phyloP scores from a whole-genome alignment of 2,797 vertebrate genomes.

The Sebastes vulpes region DNA sequence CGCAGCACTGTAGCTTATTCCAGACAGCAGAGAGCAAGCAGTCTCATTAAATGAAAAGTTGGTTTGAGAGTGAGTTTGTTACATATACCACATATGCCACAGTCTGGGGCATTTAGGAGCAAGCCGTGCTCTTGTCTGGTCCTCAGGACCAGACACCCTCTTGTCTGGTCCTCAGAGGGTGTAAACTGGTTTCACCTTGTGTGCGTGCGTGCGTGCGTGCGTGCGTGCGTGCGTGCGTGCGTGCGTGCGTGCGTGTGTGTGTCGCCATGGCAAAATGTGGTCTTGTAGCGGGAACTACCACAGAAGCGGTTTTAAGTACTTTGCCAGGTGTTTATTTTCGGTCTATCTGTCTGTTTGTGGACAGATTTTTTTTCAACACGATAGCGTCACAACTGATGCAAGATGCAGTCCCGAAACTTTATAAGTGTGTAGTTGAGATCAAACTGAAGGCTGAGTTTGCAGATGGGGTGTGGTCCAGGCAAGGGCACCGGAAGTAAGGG shows the following conservation, averaged over 20 bases:
- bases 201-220: background rate
- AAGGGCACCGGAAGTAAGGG: background rate
- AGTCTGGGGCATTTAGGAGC: conserved; percentile 21
- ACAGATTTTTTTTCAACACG: background rate
- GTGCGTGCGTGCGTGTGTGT: background rate
- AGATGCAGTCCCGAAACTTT: background rate
- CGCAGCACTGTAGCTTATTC: conserved; percentile 38
- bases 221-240: too few species aligned
- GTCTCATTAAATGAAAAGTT: conserved; percentile 45
- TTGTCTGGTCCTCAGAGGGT: conserved; percentile 4
- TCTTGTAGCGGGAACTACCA: background rate
- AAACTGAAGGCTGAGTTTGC: background rate
- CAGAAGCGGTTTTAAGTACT: background rate
- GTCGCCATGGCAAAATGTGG: background rate
- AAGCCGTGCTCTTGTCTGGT: conserved; percentile 13
- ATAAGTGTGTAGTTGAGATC: background rate
- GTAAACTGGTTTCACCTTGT: background rate
- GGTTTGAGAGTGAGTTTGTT: conserved; percentile 28
- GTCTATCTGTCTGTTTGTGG: too few species aligned
- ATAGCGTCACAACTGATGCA: background rate
- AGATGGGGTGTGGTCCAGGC: background rate
- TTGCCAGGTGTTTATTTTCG: too few species aligned
- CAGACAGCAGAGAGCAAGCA: conserved; percentile 37
- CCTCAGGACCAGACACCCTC: background rate
- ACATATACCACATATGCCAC: background rate